Evolutionary conservation across 2,113 vertebrate species (phyloP), one percentile per base, ranked within the genome.

Genomic region (Boleophthalmus pectinirostris): DNA sequence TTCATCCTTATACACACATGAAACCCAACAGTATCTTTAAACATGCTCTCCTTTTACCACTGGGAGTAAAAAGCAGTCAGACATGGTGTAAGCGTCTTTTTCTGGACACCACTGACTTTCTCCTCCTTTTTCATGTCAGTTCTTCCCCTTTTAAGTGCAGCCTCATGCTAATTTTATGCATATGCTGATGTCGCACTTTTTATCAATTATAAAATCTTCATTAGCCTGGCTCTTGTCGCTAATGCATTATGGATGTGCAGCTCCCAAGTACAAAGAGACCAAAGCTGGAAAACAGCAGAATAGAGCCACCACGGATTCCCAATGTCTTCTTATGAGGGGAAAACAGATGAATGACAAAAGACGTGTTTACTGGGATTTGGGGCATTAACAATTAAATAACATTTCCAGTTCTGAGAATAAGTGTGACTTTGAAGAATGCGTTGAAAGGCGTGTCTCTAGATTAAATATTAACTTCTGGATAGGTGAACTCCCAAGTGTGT

Each of bases 151-250:
- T 69, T 78, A 72, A 66, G 63, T 35, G 64, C 68, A 71, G 45
- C 75, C 73, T 77, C 57, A 21, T 80, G 71, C n/a, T 85, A 85
- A 81, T 83, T 70, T 72, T 61, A 85, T 75, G 68, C 82, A 77
- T 51, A 61, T 87, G 86, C 87, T 87, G 85, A 90, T 82, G 78
- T 63, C 53, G 83, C 85, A 84, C 51, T 80, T 89, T 88, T 86
- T 38, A 86, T 87, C 77, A 87, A 78, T 87, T 88, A 85, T 82
- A 74, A 79, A 90, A 84, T 86, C 79, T 78, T 89, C 75, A 90
- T 90, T 88, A 88, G 78, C 74, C 67, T 70, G 61, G 66, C 87
- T 81, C 84, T 83, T 86, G 78, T 87, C 76, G 72, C 75, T 60
- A 66, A 77, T 88, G 79, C 82, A 89, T 89, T 85, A 87, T 90